A percentile compares a stretch with the other conserved stretches of the same genome.
phyloP scores from a whole-genome alignment of 2,113 vertebrate genomes.

The Chunga burmeisteri region DNA sequence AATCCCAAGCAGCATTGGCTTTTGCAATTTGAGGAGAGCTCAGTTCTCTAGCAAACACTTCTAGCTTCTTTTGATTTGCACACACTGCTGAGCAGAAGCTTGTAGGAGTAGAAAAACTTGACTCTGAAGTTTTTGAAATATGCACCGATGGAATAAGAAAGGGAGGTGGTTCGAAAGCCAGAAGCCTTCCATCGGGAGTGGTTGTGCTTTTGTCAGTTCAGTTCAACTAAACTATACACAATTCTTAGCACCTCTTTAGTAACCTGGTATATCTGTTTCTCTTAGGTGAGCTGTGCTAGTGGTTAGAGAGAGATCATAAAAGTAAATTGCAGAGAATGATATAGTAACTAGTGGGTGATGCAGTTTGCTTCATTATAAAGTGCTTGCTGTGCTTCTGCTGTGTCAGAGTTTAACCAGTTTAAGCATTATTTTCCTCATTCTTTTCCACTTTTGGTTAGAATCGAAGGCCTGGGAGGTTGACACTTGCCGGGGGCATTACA shows the following conservation, averaged over 20 bases:
- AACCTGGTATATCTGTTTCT: no score
- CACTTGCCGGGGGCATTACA: slow-evolving; percentile 96
- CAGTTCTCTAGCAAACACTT: neutral
- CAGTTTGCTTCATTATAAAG: neutral
- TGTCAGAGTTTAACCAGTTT: neutral
- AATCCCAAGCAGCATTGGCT: neutral
- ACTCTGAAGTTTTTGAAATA: neutral
- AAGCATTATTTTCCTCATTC: neutral
- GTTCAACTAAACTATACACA: neutral
- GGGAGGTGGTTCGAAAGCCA: neutral
- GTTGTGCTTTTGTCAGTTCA: neutral
- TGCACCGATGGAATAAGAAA: neutral
- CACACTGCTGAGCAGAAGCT: neutral
- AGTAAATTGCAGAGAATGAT: neutral
- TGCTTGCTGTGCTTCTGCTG: neutral
- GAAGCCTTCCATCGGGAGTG: neutral
- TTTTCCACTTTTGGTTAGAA: slow-evolving; percentile 70
- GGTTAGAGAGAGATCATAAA: neutral
- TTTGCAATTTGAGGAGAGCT: neutral
- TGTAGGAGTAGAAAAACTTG: neutral
- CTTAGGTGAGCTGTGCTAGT: neutral
- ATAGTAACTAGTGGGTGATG: rapidly evolving
- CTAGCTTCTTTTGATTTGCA: neutral
- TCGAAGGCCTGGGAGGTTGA: slow-evolving; percentile 98
- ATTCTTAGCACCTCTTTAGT: neutral